Percentiles rank a stretch among this genome's conserved stretches.
Evolutionary conservation across 23 tunicate genomes (phyloP).

Genomic region (Styela plicata): DNA sequence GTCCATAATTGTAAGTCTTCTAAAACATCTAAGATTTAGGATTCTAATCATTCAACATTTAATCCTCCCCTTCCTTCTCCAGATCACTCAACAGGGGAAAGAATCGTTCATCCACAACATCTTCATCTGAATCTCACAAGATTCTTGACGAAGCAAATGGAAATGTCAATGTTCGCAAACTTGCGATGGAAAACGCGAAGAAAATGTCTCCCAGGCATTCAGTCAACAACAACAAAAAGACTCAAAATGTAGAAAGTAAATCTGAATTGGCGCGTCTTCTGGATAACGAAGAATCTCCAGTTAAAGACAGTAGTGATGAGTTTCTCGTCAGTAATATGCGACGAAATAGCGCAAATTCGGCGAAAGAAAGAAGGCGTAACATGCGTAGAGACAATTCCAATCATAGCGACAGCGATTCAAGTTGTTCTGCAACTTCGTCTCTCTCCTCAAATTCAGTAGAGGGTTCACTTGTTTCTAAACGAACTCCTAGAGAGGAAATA

Average conservation of each 20-base stretch:
- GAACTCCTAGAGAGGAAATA: constrained; percentile 7
- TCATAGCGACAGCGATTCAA: constrained; percentile 28
- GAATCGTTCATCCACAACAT: constrained; percentile 6
- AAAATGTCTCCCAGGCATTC: constrained; percentile 1
- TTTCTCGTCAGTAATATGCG: constrained; percentile 9
- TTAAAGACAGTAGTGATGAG: constrained; percentile 2
- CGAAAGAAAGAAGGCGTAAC: constrained; percentile 25
- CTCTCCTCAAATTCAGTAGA: constrained; percentile 15
- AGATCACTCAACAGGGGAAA: constrained; percentile 16
- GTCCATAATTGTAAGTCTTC: too few relatives aligned
- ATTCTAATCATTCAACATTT: too few relatives aligned
- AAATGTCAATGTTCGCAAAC: neutral
- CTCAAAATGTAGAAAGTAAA: neutral
- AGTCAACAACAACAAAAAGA: constrained; percentile 14
- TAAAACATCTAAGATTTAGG: too few relatives aligned
- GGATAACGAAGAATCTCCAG: constrained; percentile 20
- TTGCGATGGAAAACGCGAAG: neutral
- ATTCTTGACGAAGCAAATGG: neutral
- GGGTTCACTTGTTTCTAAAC: constrained; percentile 5
- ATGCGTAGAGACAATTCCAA: neutral
- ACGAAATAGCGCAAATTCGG: constrained; percentile 18
- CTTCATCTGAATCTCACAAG: neutral
- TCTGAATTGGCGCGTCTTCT: constrained; percentile 18
- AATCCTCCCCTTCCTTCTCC: neutral
- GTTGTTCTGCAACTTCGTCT: constrained; percentile 20